Evolutionary conservation across 1,140 invertebrate species (phyloP), one percentile per base, ranked within the genome.

Genomic region (Zaprionus vittiger): DNA sequence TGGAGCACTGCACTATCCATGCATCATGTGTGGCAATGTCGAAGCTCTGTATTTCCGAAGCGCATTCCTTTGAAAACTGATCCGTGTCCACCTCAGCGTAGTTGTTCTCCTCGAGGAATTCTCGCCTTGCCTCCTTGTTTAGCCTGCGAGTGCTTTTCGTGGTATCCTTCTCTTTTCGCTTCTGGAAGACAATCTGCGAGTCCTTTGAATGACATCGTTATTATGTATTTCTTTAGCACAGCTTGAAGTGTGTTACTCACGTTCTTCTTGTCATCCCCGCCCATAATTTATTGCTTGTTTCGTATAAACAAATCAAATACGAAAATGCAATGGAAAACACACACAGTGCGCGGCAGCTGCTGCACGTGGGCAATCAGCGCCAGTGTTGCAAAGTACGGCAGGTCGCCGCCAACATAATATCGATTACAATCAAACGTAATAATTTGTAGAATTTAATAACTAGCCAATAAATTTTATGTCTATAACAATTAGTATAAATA

Each of bases 1-100:
- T 84, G 24, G 84, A 79, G 11, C 85, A 90, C 44, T 89, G 81
- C 54, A 89, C 7, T 7, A 87, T 15, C 84, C 84, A 87, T n/a
- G 66, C 84, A 2, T 87, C 84, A n/a, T 87, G 72, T 7, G 66
- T 57, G 0, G 69, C 73, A 1, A 20, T 22, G 49, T 87, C 69
- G 24, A 81, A 89, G 0, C 64, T 4, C 1, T 72, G 38, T 2
- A 87, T 11, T 5, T 22, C 37, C 4, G 28, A 12, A 17, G 62
- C 60, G 26, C 68, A 78, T 20, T 73, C 49, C 37, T 11, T 41
- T 4, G 57, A 31, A 26, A 70, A 66, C 15, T 14, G 2, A 15
- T 37, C 28, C 17, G 69, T 22, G 2, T 54, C 6, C 11, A 77
- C 1, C 2, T 74, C 55, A 1, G 6, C 12, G 5, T 38, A 70